Evolutionary conservation across 2,888 invertebrate species (phyloP).

Genomic region (Ellobium chinense): DNA sequence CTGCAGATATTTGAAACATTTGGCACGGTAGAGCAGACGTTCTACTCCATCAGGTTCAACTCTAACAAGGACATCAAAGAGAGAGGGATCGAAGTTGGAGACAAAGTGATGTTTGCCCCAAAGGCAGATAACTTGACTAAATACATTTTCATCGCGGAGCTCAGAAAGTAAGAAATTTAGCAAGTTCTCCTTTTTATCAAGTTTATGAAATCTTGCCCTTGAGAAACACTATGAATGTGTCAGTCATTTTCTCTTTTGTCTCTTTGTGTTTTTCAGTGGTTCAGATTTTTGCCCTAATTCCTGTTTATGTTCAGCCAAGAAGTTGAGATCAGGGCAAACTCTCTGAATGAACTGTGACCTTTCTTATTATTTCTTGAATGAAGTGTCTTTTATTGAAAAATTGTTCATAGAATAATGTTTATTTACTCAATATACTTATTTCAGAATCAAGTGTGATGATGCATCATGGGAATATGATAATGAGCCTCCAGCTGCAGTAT

Average conservation of each 20-base stretch:
- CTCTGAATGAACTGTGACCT: too few species aligned
- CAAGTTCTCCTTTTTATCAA: background rate
- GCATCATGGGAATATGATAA: conserved; percentile 92
- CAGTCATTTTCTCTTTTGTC: too few species aligned
- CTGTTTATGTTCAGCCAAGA: too few species aligned
- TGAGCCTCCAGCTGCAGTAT: conserved; percentile 85
- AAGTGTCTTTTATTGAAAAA: too few species aligned
- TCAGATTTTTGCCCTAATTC: too few species aligned
- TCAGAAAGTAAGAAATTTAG: conserved; percentile 82
- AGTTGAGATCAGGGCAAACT: too few species aligned
- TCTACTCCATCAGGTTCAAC: conserved; percentile 95
- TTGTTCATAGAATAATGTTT: too few species aligned
- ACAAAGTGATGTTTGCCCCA: conserved; percentile 91
- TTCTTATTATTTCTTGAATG: too few species aligned
- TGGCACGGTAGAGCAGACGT: conserved; percentile 90
- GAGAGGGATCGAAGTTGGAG: conserved; percentile 85
- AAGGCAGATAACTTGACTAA: conserved; percentile 84
- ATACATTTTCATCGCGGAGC: conserved; percentile 74
- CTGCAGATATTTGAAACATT: conserved; percentile 94
- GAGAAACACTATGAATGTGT: too few species aligned
- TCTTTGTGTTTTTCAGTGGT: too few species aligned
- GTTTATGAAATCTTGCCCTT: too few species aligned
- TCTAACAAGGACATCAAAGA: conserved; percentile 86
- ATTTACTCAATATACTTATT: conserved; percentile 67
- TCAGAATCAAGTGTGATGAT: conserved; percentile 90